phyloP scores from a whole-genome alignment of 1,140 invertebrate species.

The Penaeus vannamei region DNA sequence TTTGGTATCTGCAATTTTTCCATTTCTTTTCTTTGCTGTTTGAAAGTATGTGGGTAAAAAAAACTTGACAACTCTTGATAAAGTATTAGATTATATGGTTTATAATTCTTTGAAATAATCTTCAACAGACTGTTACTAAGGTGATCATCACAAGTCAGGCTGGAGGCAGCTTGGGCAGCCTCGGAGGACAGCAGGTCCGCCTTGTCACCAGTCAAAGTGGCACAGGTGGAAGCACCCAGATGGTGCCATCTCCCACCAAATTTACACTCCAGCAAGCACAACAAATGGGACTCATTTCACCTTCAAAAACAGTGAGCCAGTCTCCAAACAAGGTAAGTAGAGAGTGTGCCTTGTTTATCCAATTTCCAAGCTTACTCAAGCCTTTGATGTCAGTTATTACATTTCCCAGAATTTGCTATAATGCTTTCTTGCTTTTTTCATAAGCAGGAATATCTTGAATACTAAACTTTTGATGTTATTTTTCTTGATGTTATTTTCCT shows the following conservation, averaged over 20 bases:
- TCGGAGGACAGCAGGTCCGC: constrained; percentile 67
- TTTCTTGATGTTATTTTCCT: background rate
- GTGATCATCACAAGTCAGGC: constrained; percentile 77
- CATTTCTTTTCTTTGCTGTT: too few relatives aligned
- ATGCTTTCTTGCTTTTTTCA: too few relatives aligned
- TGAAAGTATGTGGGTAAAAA: too few relatives aligned
- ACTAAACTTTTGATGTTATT: too few relatives aligned
- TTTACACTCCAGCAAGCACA: constrained; percentile 80
- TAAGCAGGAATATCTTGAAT: too few relatives aligned
- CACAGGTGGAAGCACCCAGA: constrained; percentile 46
- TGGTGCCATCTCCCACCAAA: constrained; percentile 76
- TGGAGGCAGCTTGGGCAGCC: constrained; percentile 65
- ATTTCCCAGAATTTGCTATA: too few relatives aligned
- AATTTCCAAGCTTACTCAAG: too few relatives aligned
- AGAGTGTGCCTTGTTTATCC: too few relatives aligned
- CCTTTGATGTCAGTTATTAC: too few relatives aligned
- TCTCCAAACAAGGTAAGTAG: constrained; percentile 50
- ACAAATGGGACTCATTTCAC: constrained; percentile 78
- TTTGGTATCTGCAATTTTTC: too few relatives aligned
- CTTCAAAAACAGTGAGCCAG: constrained; percentile 73
- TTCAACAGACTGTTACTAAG: constrained; percentile 75
- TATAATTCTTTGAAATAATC: constrained; percentile 22
- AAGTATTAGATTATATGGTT: background rate
- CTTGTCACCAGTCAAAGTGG: constrained; percentile 67
- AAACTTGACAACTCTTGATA: too few relatives aligned